Evolutionary conservation across 2,888 invertebrate species (phyloP), one percentile per base, ranked within the genome.

Genomic region (Xestia ashworthii): DNA sequence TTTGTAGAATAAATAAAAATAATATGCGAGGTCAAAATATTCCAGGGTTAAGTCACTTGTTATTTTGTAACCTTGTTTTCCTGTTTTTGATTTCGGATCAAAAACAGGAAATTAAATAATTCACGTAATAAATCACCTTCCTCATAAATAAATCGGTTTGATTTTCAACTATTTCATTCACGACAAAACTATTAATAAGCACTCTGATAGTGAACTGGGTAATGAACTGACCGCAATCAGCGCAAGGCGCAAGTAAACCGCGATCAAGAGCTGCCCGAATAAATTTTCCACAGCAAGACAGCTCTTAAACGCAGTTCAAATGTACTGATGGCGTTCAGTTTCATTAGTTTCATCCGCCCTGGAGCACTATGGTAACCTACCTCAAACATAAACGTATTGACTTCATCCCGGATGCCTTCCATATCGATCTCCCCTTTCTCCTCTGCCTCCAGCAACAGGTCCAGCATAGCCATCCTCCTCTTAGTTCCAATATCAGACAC

Each of bases 401-500:
- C 97, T 94, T 98, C 98, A 89, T 98, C 97, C 76, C 97, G 95
- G 80, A 98, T 97, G 64, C 98, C 97, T 41, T 97, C 92, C 85
- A 97, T 95, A 60, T 97, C 97, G 44, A 98, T 93, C 82, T 97
- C 93, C 0, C 97, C 97, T 77, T 97, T 97, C 55, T 96, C 95
- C 86, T 96, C 97, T 4, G 97, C 96, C 78, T 97, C 97, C 25
- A 98, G 88, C n/a, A 98, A 89, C 38, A 98, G 94, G 93, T 98
- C 98, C 80, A 98, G 92, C 90, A 98, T 97, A 0, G 97, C 97
- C 91, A 97, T 92, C 89, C 97, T 97, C 80, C 95, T 97, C 71
- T 97, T 95, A 9, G 78, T 87, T 3, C 86, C 90, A 4, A 87
- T 46, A 70, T 89, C 89, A n/a, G 69, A 73, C 19, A 67, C 77